Evolutionary conservation across 2,113 vertebrate species (phyloP), one percentile per base, ranked within the genome.

Genomic region (Dipodomys merriami): DNA sequence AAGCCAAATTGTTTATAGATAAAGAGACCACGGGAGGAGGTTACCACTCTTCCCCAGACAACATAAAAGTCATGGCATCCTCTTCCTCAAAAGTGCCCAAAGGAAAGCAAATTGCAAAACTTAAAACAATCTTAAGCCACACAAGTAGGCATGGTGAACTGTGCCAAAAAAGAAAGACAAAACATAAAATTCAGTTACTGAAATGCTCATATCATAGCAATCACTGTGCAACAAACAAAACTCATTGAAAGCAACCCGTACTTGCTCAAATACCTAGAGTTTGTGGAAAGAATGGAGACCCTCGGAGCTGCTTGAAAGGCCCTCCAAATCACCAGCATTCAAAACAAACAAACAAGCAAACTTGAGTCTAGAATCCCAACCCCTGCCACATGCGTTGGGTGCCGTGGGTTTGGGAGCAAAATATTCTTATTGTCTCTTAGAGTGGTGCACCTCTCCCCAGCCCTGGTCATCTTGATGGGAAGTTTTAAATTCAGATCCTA

Each of bases 141-240:
- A 62, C 3, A 33, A 71, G 71, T 49, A 93, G 53, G 82, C 90
- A 27, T 90, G 90, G 96, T 79, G 92, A 97, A 86, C 86, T 96
- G 46, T 93, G 92, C 92, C 85, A 77, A 88, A 97, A 94, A 39
- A 57, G 68, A 64, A 46, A 85, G 95, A 93, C 90, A 95, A 93
- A 94, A 92, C 39, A 94, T 65, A 88, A 77, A 49, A 13, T 80
- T 93, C 78, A 27, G 30, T 91, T 76, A 77, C 82, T 20, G 91
- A 94, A 86, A 93, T 96, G 86, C 74, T 95, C 23, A 0, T 90
- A 44, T 80, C 86, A 96, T 46, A 96, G 91, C 88, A 91, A 83
- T 39, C 88, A 97, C 97, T 97, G 97, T 98, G 98, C 97, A 96
- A 89, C 53, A 97, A 95, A 53, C 90, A 92, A 82, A 82, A 81